Evolutionary conservation across 2,113 vertebrate species (phyloP).

Genomic region (Phaethon lepturus): DNA sequence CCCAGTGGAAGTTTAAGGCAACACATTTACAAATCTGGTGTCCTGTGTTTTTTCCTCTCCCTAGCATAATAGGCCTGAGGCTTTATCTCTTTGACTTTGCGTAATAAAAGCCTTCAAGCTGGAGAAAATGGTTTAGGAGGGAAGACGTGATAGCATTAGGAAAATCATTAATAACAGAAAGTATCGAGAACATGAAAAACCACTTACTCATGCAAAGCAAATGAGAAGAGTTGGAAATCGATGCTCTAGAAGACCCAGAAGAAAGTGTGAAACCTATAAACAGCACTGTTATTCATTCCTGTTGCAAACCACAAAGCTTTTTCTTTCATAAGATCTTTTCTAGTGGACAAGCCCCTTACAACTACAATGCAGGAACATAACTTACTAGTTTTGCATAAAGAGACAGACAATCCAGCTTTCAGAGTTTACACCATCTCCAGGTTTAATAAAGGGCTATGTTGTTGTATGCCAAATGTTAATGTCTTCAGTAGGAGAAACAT

Average conservation of each 20-base stretch:
- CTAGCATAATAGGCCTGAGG: neutral
- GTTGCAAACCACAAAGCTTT: neutral
- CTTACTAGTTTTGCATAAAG: neutral
- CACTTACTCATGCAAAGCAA: neutral
- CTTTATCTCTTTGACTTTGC: neutral
- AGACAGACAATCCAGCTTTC: neutral
- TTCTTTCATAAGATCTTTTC: neutral
- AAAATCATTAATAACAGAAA: neutral
- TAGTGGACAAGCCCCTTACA: neutral
- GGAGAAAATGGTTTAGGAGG: neutral
- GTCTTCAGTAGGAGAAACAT: conserved; percentile 1
- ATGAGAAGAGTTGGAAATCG: neutral
- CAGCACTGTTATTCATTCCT: neutral
- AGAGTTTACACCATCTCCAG: neutral
- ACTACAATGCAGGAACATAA: neutral
- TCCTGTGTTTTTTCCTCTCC: neutral
- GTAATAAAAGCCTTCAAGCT: neutral
- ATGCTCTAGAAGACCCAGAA: neutral
- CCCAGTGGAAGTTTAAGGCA: neutral
- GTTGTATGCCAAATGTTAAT: neutral
- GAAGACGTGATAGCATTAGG: neutral
- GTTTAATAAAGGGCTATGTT: neutral
- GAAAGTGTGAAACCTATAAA: neutral
- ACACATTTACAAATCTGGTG: neutral
- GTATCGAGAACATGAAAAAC: neutral